Evolutionary conservation across 2,888 invertebrate genomes (phyloP).

Genomic region (Lepeophtheirus nordmannii): DNA sequence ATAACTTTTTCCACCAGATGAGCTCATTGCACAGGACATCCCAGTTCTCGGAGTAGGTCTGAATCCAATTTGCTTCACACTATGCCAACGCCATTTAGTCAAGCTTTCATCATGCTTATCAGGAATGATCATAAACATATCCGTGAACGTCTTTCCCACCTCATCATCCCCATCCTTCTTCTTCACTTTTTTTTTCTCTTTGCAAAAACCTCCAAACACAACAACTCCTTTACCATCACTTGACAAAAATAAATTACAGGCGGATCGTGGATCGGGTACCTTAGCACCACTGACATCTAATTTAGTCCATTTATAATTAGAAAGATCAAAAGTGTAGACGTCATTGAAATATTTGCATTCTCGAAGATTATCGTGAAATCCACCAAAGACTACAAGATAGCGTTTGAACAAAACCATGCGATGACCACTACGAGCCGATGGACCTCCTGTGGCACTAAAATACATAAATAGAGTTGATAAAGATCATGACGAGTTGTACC

Average conservation of each 20-base stretch:
- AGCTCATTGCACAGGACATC: conserved; percentile 47
- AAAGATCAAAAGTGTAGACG: conserved; percentile 60
- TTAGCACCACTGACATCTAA: conserved; percentile 41
- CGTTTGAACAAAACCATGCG: conserved; percentile 67
- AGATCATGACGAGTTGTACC: conserved; percentile 8
- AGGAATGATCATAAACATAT: conserved; percentile 49
- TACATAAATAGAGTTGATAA: conserved; percentile 34
- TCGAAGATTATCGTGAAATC: conserved; percentile 73
- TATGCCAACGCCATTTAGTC: conserved; percentile 53
- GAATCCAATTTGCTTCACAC: conserved; percentile 49
- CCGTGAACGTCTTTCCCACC: conserved; percentile 51
- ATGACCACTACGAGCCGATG: conserved; percentile 72
- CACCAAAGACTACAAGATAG: conserved; percentile 69
- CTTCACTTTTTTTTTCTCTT: conserved; percentile 38
- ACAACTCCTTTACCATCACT: conserved; percentile 46
- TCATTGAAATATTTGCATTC: conserved; percentile 81
- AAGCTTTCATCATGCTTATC: conserved; percentile 47
- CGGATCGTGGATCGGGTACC: conserved; percentile 60
- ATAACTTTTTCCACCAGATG: conserved; percentile 49
- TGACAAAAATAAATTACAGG: conserved; percentile 53
- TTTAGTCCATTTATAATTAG: conserved; percentile 59
- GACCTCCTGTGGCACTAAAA: conserved; percentile 48
- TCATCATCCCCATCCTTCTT: conserved; percentile 43
- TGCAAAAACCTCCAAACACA: conserved; percentile 61
- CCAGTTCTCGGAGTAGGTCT: conserved; percentile 50